phyloP scores from a whole-genome alignment of 2,113 vertebrate species.

The Phalacrocorax pelagicus region DNA sequence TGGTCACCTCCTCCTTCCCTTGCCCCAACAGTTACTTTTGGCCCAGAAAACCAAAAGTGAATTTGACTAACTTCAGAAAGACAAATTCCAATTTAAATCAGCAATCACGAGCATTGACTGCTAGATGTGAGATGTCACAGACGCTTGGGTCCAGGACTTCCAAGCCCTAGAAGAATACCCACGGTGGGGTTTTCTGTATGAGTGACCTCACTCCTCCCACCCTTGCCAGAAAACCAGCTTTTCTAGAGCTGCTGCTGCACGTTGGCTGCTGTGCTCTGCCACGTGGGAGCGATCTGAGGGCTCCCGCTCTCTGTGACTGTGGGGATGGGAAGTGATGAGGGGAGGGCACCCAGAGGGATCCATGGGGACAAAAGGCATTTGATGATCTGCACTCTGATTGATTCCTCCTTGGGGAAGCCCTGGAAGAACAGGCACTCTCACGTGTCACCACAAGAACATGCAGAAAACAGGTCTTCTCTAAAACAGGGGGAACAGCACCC shows the following conservation, averaged over 20 bases:
- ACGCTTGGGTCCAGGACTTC: background rate
- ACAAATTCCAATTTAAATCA: background rate
- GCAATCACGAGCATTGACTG: background rate
- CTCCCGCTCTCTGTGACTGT: background rate
- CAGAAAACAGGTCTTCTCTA: background rate
- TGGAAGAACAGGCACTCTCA: background rate
- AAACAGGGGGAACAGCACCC: background rate
- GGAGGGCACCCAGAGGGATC: background rate
- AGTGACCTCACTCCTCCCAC: background rate
- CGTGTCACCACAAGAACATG: background rate
- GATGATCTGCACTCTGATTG: background rate
- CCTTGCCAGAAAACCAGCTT: background rate
- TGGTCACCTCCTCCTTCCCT: background rate
- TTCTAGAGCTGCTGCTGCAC: background rate
- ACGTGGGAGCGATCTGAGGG: background rate
- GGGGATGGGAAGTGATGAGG: background rate
- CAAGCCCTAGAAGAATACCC: background rate
- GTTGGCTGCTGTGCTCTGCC: rapidly evolving
- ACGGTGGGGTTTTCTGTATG: background rate
- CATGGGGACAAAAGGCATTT: background rate
- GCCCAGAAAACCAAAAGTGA: background rate
- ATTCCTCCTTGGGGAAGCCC: background rate
- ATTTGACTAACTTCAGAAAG: background rate
- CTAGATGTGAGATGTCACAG: background rate
- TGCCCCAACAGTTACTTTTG: background rate